Conservation (phyloP, 2,113 vertebrate genomes). For the Platichthys stellatus region DNA sequence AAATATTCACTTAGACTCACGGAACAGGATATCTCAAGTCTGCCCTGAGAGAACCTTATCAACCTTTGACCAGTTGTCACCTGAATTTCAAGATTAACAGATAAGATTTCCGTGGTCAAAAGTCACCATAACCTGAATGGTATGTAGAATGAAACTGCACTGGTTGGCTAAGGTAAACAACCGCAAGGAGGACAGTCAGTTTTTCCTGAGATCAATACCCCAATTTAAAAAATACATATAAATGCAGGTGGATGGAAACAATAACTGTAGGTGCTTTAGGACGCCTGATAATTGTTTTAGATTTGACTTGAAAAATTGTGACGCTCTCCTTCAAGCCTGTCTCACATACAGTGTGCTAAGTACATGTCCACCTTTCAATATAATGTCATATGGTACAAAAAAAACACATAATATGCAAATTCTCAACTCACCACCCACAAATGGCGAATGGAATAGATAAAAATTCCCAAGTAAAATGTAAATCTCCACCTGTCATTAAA, state of each 20-base stretch:
- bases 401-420: neutral
- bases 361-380: neutral
- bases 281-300: too few species aligned
- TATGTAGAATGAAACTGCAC: neutral
- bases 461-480: slow-evolving; percentile 91
- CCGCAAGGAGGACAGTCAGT: neutral
- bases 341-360: neutral
- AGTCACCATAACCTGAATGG: neutral
- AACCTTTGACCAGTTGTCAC: neutral
- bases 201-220: neutral
- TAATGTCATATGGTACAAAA: neutral
- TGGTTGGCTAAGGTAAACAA: neutral
- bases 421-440: slow-evolving; percentile 89
- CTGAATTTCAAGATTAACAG: neutral
- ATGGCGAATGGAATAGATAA: slow-evolving; percentile 89
- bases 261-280: neutral
- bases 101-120: neutral
- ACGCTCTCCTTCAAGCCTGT: neutral
- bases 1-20: too few species aligned
- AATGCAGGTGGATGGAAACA: neutral
- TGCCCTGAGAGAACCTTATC: neutral
- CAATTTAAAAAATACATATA: neutral
- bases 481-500: slow-evolving; percentile 90
- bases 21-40: too few species aligned
- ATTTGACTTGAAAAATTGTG: too few species aligned